These are phyloP conservation scores for Ridgeia piscesae DNA, from an alignment of 1,140 invertebrate genomes.

Conservation along the genomic window DNA sequence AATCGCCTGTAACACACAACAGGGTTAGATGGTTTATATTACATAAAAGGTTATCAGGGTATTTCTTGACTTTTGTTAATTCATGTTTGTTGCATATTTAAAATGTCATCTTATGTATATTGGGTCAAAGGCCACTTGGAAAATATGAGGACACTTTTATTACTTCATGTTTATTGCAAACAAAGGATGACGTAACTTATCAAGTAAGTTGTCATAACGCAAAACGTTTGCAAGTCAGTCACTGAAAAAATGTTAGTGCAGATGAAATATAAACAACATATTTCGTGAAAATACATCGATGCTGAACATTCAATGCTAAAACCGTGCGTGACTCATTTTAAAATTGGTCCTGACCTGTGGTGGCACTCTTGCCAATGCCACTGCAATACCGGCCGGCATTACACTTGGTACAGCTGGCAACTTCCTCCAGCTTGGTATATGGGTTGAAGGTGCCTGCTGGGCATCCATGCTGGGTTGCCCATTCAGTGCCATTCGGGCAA, in stretches of 20 bases:
- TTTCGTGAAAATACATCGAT: neutral
- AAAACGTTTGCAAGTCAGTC: too few relatives aligned
- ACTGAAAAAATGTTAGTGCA: neutral
- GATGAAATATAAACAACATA: neutral
- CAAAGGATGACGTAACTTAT: neutral
- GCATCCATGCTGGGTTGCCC: constrained; percentile 45
- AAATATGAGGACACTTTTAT: too few relatives aligned
- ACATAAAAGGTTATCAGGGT: neutral
- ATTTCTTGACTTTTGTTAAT: neutral
- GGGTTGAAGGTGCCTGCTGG: constrained; percentile 49
- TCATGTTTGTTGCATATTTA: neutral
- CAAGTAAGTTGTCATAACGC: too few relatives aligned
- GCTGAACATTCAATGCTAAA: neutral
- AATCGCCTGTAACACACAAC: constrained; percentile 38
- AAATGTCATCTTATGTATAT: too few relatives aligned
- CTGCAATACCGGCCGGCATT: constrained; percentile 51
- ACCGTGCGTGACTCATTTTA: neutral
- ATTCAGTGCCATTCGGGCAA: constrained; percentile 50
- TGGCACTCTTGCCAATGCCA: constrained; percentile 37
- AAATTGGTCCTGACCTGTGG: constrained; percentile 34
- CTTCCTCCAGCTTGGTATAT: constrained; percentile 35
- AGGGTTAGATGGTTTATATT: neutral
- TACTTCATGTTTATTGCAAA: too few relatives aligned
- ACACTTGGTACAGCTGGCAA: constrained; percentile 43
- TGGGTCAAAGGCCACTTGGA: too few relatives aligned